These are phyloP conservation scores for Eupithecia insigniata DNA, from an alignment of 2,888 invertebrate genomes.

Conservation along the genomic window DNA sequence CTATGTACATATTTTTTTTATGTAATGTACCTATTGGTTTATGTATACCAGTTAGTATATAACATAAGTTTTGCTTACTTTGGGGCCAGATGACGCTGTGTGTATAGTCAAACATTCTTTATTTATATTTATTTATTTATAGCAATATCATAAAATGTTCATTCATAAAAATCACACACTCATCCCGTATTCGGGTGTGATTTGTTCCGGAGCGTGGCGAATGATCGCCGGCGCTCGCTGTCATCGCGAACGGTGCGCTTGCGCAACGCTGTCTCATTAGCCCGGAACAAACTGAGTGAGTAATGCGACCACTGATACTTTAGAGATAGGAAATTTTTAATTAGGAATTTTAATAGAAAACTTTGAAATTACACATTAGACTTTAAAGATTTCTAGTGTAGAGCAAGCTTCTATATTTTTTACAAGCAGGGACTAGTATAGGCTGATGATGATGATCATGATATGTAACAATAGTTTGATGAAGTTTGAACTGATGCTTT, in stretches of 20 bases:
- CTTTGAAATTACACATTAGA: not conserved
- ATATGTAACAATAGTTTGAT: not conserved
- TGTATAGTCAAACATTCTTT: no score
- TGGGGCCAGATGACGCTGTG: no score
- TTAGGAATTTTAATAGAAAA: not conserved
- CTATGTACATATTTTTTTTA: no score
- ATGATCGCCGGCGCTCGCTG: conserved; percentile 67
- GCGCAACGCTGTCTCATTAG: conserved; percentile 78
- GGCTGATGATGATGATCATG: not conserved
- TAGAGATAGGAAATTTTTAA: conserved; percentile 33
- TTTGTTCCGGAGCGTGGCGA: conserved; percentile 78
- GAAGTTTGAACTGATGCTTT: not conserved
- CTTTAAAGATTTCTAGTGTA: no score
- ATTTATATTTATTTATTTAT: no score
- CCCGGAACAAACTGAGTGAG: conserved; percentile 71
- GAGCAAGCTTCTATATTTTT: not conserved
- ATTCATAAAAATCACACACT: conserved; percentile 49
- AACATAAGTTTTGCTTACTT: no score
- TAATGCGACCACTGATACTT: conserved; percentile 50
- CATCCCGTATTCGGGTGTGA: conserved; percentile 74
- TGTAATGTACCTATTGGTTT: no score
- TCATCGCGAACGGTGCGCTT: conserved; percentile 64
- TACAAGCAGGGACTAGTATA: not conserved
- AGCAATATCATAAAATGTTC: not conserved
- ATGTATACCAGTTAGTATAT: no score